Evolutionary conservation across 2,888 invertebrate genomes (phyloP).

Genomic region (Phortica okadai): DNA sequence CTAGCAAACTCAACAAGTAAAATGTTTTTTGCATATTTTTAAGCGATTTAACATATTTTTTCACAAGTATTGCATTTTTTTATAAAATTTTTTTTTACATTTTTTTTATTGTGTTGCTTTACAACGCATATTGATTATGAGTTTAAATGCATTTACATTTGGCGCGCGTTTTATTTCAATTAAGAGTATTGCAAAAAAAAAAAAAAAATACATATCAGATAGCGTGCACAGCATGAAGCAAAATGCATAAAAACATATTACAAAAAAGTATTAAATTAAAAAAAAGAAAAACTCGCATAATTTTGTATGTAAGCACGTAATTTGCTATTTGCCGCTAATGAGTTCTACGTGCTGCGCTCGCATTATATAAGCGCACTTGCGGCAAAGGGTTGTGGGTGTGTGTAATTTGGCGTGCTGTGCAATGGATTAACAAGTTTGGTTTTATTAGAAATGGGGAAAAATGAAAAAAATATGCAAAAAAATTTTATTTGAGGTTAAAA

Average conservation of each 20-base stretch:
- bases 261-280: neutral
- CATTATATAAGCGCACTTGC: neutral
- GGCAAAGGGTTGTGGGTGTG: neutral
- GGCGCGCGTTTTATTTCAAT: conserved; percentile 39
- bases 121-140: neutral
- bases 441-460: too few species aligned
- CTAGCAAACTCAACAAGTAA: too few species aligned
- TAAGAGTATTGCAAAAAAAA: neutral
- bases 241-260: neutral
- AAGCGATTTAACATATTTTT: too few species aligned
- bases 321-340: neutral
- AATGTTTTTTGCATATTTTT: too few species aligned
- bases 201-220: neutral
- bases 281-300: neutral
- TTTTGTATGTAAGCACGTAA: neutral
- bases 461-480: too few species aligned
- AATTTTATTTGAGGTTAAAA: too few species aligned
- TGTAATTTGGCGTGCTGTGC: neutral
- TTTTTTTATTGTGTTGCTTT: conserved; percentile 23
- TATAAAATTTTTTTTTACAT: neutral
- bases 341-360: neutral
- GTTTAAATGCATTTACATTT: neutral
- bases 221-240: neutral
- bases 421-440: neutral
- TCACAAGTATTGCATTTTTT: too few species aligned